Evolutionary conservation across 2,797 vertebrate species (phyloP).

Genomic region (Paratrypauchen microcephalus): DNA sequence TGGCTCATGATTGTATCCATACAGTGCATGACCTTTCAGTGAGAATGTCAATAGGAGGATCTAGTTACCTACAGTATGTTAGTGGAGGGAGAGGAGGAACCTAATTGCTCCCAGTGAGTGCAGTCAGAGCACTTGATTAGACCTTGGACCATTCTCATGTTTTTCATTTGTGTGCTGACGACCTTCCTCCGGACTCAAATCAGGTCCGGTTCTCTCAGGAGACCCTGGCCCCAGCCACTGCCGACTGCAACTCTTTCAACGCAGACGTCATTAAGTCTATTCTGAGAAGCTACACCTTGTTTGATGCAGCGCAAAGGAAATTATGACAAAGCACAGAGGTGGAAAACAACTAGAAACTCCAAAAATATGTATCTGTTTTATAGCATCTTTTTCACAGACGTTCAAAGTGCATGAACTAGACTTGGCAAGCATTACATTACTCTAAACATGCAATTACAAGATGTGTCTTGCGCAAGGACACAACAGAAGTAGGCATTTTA

Average conservation of each 20-base stretch:
- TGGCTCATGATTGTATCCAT: conserved; percentile 72
- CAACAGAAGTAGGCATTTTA: not conserved
- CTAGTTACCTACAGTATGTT: conserved; percentile 72
- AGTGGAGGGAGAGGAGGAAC: conserved; percentile 69
- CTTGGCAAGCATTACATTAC: not conserved
- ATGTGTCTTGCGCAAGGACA: not conserved
- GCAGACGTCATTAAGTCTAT: conserved; percentile 44
- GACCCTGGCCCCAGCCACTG: conserved; percentile 70
- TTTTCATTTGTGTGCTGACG: conserved; percentile 82
- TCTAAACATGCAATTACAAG: no score
- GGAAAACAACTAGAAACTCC: not conserved
- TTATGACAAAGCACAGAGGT: not conserved
- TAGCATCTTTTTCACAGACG: not conserved
- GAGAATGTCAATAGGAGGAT: conserved; percentile 78
- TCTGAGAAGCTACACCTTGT: conserved; percentile 20
- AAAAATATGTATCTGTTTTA: not conserved
- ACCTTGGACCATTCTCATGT: conserved; percentile 81
- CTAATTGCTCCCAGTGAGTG: conserved; percentile 82
- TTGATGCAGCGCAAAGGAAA: conserved; percentile 9
- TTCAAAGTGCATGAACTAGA: not conserved
- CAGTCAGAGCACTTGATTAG: conserved; percentile 81
- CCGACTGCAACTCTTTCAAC: conserved; percentile 61
- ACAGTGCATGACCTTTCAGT: conserved; percentile 79
- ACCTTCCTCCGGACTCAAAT: conserved; percentile 78
- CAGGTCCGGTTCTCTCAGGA: conserved; percentile 71